Base-by-base conservation (phyloP, 2,797 vertebrate genomes). In the Mionectes olivaceus region DNA sequence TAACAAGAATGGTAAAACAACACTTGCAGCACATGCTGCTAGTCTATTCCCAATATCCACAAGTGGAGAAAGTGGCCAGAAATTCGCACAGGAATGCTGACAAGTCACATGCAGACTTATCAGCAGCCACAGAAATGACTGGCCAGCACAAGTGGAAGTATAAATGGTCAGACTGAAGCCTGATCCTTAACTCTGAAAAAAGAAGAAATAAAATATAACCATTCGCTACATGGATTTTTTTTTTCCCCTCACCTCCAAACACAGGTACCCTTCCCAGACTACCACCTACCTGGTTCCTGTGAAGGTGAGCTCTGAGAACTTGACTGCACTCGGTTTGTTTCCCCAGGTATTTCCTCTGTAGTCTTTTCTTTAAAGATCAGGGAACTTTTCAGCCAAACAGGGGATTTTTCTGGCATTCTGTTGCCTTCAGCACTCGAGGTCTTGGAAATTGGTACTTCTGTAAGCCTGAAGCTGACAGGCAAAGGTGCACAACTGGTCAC, bases 231-330 rank as follows among this genome's bases (percentile, higher is more conserved):
- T 47, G 28, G 9, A 35, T 9, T 59, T 75, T 93, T 59, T 75
- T 93, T 65, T 23, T 16, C 15, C 57, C 55, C 37, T 63, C 9
- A 5, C 37, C 22, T 85, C 37, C 19, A 39, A 77, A 81, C 10
- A 50, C 13, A 77, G 30, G 9, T 32, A 18, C 23, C 22, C 39
- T 78, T 30, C 52, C 25, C 33, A 80, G 19, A 52, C 46, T 39
- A 75, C 27, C 16, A 96, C 89, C 27, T 96, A 95, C 96, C 97
- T 89, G 74, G 43, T 74, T 90, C 53, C 69, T 91, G 71, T 19
- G 46, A 89, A 32, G 32, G 13, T 77, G 63, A 55, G 18, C 39
- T 95, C 59, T 7, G 25, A 87, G 52, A 86, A 59, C 30, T 79
- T 55, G 50, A 77, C 57, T 91, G 85, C 50, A 19, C 10, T 10